Evolutionary conservation across 1,140 invertebrate genomes (phyloP), one percentile per base, ranked within the genome.

Genomic region (Papilio polytes): DNA sequence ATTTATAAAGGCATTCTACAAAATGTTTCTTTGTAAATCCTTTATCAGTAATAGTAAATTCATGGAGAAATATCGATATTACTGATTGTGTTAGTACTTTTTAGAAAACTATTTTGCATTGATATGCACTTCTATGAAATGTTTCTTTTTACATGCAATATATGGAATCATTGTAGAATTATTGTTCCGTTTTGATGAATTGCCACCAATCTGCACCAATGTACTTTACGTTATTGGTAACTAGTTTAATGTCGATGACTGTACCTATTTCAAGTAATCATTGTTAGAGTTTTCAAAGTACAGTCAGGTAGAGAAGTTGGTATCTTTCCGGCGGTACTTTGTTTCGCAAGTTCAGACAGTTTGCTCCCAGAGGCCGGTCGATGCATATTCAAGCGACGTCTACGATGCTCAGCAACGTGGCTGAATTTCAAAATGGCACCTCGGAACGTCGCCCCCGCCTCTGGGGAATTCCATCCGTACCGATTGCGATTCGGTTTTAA

Each of bases 351-450:
- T 73, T 46, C 41, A 73, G 72, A 73, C 72, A 73, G 72, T 73
- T 73, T 73, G 72, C 36, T 73, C 72, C 72, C 72, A 46, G 41
- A 41, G 72, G 72, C 36, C 41, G 41, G 36, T 18, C 72, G 36
- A 73, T 73, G 72, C 72, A 73, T 73, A 73, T 73, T 73, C 72
- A 73, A 73, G 41, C 15, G 72, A 73, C 72, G 72, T 73, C 72
- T 70, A 36, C 63, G 63, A 9, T 70, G 15, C 41, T 44, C 31
- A 73, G 72, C 72, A 73, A 73, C 72, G 72, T 46, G 72, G 72
- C 72, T 73, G 72, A 44, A 73, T 73, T 73, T 73, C 72, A 73
- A 73, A 73, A 73, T 73, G 72, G 72, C 72, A 73, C 72, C 36
- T 73, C 72, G 72, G 72, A 73, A 73, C 72, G 72, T 73, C 72